Evolutionary conservation across 2,113 vertebrate genomes (phyloP), one percentile per base, ranked within the genome.

Genomic region (Ciconia maguari): DNA sequence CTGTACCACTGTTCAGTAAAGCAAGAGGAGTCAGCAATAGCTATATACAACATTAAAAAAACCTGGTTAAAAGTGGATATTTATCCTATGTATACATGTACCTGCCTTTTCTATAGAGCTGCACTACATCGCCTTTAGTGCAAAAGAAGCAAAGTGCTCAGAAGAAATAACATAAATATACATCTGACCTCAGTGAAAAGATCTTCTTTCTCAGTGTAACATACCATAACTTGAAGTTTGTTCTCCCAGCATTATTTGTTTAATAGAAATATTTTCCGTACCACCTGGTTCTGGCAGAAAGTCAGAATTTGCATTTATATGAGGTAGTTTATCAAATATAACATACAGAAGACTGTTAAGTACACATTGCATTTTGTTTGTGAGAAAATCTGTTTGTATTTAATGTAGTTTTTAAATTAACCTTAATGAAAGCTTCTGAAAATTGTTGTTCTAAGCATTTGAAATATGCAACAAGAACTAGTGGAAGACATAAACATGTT

Each of bases 231-330:
- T 97, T 97, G 95, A 97, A 98, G 98, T 98, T 98, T 98, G 93
- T 97, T 98, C 97, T 98, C 96, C 97, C 96, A 97, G 97, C 96
- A 98, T 98, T 98, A 98, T 98, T 98, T 98, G 98, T 98, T 98
- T 98, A 98, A 98, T 98, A 98, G 98, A 98, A 98, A 98, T 98
- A 98, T 98, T 98, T 98, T 96, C 97, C n/a, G 89, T 98, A 98
- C 98, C 98, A 98, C 98, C 98, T 98, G 98, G 98, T 98, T 98
- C 98, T 98, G 98, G 98, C 98, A 98, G 97, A 98, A 98, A 98
- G 98, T 98, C 98, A 98, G 98, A 98, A 98, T 98, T 98, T 98
- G 98, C 98, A 98, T 98, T 98, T 98, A 98, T 98, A 98, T 98
- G 98, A 98, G 98, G 98, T 98, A 98, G 97, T 98, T 98, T 98